phyloP scores from a whole-genome alignment of 2,113 vertebrate genomes.

The Plotosus lineatus region DNA sequence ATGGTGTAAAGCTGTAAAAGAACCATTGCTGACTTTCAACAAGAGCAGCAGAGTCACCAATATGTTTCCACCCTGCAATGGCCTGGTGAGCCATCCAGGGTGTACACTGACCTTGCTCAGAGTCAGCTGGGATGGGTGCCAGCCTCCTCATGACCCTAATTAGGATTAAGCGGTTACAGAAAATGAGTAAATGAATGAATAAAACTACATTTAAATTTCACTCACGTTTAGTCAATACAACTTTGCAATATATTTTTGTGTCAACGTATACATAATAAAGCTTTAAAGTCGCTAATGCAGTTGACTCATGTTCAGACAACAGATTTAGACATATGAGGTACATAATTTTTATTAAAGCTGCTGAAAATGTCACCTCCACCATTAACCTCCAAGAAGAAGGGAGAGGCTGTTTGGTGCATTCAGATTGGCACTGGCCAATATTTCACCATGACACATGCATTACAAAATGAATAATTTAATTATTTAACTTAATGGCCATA shows the following conservation, averaged over 20 bases:
- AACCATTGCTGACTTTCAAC: too few species aligned
- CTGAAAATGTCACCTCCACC: conserved; percentile 76
- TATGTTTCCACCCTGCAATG: too few species aligned
- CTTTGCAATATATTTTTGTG: background rate
- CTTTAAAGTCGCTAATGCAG: conserved; percentile 14
- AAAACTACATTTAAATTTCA: background rate
- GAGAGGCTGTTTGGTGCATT: conserved; percentile 77
- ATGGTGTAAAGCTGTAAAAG: too few species aligned
- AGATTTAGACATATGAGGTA: conserved; percentile 75
- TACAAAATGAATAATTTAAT: conserved; percentile 96
- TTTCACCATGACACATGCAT: conserved; percentile 88
- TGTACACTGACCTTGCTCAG: too few species aligned
- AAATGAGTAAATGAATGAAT: too few species aligned
- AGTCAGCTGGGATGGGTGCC: too few species aligned
- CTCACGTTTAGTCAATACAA: background rate
- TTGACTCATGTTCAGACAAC: conserved; percentile 9
- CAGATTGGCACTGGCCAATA: conserved; percentile 82
- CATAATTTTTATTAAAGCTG: conserved; percentile 74
- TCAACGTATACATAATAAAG: conserved; percentile 12
- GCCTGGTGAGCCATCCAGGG: too few species aligned
- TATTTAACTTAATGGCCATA: conserved; percentile 88
- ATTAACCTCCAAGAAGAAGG: conserved; percentile 87
- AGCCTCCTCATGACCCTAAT: too few species aligned
- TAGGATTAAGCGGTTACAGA: too few species aligned
- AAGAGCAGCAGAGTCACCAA: too few species aligned